Conservation (phyloP, 2,113 vertebrate genomes). For the Arothron firmamentum region DNA sequence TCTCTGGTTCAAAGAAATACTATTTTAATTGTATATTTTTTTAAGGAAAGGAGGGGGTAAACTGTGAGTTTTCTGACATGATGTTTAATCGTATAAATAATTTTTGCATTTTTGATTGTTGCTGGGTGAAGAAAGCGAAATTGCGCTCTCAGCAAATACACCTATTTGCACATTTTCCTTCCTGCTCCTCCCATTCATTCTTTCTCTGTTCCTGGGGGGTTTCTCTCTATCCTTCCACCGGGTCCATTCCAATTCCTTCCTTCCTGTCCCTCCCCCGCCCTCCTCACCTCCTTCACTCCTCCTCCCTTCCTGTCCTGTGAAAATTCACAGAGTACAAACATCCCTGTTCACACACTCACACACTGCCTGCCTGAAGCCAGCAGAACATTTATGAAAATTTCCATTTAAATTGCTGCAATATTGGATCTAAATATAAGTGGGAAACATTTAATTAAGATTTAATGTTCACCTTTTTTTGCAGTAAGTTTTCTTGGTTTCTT, state of each 20-base stretch:
- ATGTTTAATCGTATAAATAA: no score
- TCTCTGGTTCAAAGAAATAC: no score
- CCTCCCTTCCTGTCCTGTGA: constrained; percentile 48
- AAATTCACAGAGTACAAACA: constrained; percentile 44
- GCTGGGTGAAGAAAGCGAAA: no score
- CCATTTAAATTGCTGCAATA: no score
- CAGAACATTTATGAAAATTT: no score
- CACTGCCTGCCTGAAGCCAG: background rate
- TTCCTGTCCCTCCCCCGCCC: constrained; percentile 36
- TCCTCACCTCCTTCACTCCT: constrained; percentile 22
- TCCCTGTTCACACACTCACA: background rate
- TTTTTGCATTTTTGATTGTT: background rate
- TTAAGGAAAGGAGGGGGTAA: no score
- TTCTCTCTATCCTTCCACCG: constrained; percentile 12
- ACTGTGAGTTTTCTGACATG: no score
- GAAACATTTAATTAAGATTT: no score
- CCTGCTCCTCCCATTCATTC: constrained; percentile 29
- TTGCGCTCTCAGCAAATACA: constrained; percentile 17
- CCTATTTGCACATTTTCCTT: constrained; percentile 1
- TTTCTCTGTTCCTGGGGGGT: constrained; percentile 32
- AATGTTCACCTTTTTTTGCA: no score
- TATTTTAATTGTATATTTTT: no score
- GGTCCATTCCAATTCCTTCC: constrained; percentile 3
- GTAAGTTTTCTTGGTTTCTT: no score
- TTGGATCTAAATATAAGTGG: no score